A percentile compares a stretch with the other conserved stretches of the same genome.
These are phyloP conservation scores for Coregonus sp. DNA, from an alignment of 2,797 vertebrate species.

Conservation along the genomic window DNA sequence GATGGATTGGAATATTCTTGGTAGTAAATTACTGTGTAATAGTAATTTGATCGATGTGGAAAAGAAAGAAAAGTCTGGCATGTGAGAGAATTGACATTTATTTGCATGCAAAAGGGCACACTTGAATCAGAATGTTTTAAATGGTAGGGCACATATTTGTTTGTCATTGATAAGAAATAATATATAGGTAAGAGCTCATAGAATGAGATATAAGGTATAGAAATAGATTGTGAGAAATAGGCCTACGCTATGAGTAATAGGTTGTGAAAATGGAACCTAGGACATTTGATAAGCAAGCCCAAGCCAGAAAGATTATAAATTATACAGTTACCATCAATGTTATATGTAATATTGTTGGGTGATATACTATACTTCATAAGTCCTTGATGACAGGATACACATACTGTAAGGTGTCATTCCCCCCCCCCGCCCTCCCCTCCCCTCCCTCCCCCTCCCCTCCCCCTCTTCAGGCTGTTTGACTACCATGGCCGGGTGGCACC, in stretches of 20 bases:
- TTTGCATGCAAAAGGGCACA: neutral
- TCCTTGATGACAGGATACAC: too few relatives aligned
- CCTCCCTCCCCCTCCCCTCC: too few relatives aligned
- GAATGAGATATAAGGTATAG: neutral
- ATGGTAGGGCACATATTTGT: neutral
- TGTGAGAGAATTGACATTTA: neutral
- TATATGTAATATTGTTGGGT: too few relatives aligned
- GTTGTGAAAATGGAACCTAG: too few relatives aligned
- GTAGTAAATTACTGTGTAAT: neutral
- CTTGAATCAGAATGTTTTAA: neutral
- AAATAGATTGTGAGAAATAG: too few relatives aligned
- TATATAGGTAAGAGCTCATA: neutral
- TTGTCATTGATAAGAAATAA: neutral
- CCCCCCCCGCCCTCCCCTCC: too few relatives aligned
- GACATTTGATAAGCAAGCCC: too few relatives aligned
- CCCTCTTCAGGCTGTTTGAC: conserved; percentile 88
- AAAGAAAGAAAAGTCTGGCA: neutral
- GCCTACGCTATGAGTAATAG: too few relatives aligned
- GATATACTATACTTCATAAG: too few relatives aligned
- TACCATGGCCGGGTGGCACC: conserved; percentile 93
- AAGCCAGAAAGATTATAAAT: too few relatives aligned
- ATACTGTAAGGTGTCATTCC: too few relatives aligned
- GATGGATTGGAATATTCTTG: conserved; percentile 10
- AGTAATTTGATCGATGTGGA: neutral
- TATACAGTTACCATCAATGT: too few relatives aligned